Evolutionary conservation across 2,888 invertebrate species (phyloP).

Genomic region (Parnassius smintheus): DNA sequence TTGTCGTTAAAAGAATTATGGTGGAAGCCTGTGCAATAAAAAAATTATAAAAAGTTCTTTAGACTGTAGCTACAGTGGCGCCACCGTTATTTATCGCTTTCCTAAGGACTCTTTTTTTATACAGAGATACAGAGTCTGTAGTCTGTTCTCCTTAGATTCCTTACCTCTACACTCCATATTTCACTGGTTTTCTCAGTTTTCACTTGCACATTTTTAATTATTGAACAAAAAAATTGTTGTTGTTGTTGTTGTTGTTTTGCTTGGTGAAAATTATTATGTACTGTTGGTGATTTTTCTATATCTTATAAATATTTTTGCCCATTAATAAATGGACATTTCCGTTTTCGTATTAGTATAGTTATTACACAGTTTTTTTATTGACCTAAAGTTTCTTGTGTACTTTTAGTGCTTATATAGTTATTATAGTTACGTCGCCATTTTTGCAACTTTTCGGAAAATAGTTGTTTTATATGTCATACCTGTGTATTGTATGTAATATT

Average conservation of each 20-base stretch:
- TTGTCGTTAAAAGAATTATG: too few species aligned
- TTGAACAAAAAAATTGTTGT: conserved; percentile 19
- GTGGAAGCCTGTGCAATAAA: too few species aligned
- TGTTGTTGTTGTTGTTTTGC: conserved; percentile 30
- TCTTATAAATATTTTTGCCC: background rate
- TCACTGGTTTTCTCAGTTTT: too few species aligned
- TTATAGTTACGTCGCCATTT: conserved; percentile 51
- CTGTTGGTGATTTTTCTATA: conserved; percentile 9
- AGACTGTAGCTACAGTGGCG: too few species aligned
- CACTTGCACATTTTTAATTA: too few species aligned
- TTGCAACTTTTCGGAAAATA: conserved; percentile 43
- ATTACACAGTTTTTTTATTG: conserved; percentile 11
- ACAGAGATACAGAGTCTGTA: too few species aligned
- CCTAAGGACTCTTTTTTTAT: too few species aligned
- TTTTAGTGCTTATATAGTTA: conserved; percentile 19
- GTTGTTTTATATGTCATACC: conserved; percentile 18
- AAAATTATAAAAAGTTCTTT: too few species aligned
- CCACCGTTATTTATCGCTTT: too few species aligned
- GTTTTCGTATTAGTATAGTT: conserved; percentile 5
- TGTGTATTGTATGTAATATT: conserved; percentile 5
- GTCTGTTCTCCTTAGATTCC: too few species aligned
- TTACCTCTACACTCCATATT: too few species aligned
- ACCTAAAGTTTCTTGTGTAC: conserved; percentile 24
- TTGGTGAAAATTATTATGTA: conserved; percentile 23
- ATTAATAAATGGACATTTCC: conserved; percentile 8